phyloP scores from a whole-genome alignment of 2,888 invertebrate species.

The Lepidonotus clava region DNA sequence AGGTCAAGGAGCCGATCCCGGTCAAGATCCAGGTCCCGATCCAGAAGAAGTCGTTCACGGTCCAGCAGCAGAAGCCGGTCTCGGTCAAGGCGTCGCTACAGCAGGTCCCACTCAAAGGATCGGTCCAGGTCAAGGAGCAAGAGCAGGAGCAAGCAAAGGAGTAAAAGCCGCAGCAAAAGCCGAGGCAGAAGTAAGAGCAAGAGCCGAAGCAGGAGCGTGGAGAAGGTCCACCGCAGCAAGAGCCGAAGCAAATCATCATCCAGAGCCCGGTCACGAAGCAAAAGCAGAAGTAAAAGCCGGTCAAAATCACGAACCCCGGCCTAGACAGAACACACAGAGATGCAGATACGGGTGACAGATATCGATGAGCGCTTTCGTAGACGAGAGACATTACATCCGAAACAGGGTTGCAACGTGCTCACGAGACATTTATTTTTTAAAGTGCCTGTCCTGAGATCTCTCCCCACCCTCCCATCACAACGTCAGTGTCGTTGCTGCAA shows the following conservation, averaged over 20 bases:
- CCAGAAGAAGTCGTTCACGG: constrained; percentile 54
- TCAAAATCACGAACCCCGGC: not conserved
- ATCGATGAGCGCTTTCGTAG: not conserved
- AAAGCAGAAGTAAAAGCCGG: constrained; percentile 39
- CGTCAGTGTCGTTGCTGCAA: too few species aligned
- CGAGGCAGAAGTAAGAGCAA: not conserved
- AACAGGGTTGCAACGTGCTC: not conserved
- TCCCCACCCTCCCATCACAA: too few species aligned
- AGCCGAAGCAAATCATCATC: not conserved
- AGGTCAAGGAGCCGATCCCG: constrained; percentile 69
- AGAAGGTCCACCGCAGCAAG: constrained; percentile 4
- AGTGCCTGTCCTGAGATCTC: constrained; percentile 43
- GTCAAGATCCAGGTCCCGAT: constrained; percentile 78
- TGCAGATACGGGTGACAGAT: constrained; percentile 4
- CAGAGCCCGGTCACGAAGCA: constrained; percentile 17
- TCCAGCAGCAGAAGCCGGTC: constrained; percentile 69
- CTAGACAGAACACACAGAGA: not conserved
- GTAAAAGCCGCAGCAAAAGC: not conserved
- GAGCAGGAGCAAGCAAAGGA: too few species aligned
- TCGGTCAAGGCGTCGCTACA: constrained; percentile 65
- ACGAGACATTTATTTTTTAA: not conserved
- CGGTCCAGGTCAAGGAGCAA: constrained; percentile 66
- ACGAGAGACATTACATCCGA: not conserved
- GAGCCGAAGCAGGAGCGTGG: constrained; percentile 28
- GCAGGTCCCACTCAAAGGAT: constrained; percentile 68